Evolutionary conservation across 2,113 vertebrate genomes (phyloP).

Genomic region (Pleuronectes platessa): DNA sequence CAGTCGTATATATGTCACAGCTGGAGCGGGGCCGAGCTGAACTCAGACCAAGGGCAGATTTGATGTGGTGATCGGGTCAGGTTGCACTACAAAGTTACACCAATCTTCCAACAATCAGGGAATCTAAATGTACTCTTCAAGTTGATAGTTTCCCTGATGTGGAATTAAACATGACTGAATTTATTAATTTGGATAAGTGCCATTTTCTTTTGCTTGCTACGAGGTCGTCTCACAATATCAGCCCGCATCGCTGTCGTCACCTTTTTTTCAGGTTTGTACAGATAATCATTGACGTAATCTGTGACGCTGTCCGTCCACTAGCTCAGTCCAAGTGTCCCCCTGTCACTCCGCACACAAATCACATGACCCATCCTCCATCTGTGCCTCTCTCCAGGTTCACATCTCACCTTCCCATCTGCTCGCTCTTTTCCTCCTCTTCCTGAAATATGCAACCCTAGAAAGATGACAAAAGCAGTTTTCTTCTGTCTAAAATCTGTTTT

Average conservation of each 20-base stretch:
- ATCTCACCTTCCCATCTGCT: conserved; percentile 66
- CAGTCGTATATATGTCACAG: conserved; percentile 12
- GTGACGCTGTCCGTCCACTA: conserved; percentile 22
- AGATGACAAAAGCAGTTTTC: not conserved
- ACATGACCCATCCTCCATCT: conserved; percentile 78
- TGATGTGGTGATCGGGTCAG: conserved; percentile 33
- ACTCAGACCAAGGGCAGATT: conserved; percentile 20
- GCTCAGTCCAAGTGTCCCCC: conserved; percentile 41
- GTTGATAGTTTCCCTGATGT: conserved; percentile 28
- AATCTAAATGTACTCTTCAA: conserved; percentile 32
- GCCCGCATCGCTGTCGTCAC: not conserved
- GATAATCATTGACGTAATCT: conserved; percentile 26
- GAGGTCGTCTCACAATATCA: not conserved
- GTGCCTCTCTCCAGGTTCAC: conserved; percentile 72
- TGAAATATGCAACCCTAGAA: conserved; percentile 64
- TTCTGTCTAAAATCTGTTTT: conserved; percentile 19
- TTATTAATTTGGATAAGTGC: conserved; percentile 11
- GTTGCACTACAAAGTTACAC: conserved; percentile 16
- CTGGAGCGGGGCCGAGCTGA: conserved; percentile 35
- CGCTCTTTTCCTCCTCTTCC: conserved; percentile 19
- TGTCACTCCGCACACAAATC: conserved; percentile 59
- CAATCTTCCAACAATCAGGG: conserved; percentile 38
- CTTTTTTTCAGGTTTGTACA: conserved; percentile 10
- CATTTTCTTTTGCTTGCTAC: conserved; percentile 9
- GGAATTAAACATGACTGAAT: conserved; percentile 37